A percentile compares a stretch with the other conserved stretches of the same genome.
These are phyloP conservation scores for Pomatorhinus ruficollis DNA, from an alignment of 2,113 vertebrate species.

Conservation along the genomic window DNA sequence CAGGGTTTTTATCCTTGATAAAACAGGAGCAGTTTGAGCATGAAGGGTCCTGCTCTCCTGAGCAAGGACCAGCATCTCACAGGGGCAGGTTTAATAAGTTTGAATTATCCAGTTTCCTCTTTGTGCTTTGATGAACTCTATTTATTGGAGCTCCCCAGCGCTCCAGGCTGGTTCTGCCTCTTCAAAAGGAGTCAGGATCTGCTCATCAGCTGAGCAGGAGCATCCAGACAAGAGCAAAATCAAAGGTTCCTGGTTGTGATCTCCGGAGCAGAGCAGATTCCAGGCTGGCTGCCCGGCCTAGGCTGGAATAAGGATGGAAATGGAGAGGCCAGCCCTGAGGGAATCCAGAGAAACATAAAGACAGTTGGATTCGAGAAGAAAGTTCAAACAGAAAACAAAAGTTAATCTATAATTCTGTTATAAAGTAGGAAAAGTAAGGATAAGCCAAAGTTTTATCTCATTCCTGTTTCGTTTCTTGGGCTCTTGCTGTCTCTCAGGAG, in stretches of 20 bases:
- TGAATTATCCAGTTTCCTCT: not conserved
- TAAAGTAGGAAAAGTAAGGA: not conserved
- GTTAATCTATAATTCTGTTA: not conserved
- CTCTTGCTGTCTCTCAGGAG: not conserved
- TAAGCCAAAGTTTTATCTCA: not conserved
- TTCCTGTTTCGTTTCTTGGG: not conserved
- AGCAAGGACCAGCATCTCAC: not conserved
- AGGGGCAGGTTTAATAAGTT: not conserved
- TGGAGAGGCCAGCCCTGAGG: not conserved
- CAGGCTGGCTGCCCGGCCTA: not conserved
- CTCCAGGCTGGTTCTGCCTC: not conserved
- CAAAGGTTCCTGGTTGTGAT: accelerated
- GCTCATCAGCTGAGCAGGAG: not conserved
- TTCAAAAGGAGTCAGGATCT: not conserved
- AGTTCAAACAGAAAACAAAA: not conserved
- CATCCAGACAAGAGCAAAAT: not conserved
- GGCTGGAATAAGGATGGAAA: not conserved
- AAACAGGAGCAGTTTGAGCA: not conserved
- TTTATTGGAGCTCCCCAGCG: not conserved
- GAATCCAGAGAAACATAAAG: not conserved
- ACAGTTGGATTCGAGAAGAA: not conserved
- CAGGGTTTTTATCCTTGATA: not conserved
- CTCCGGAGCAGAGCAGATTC: not conserved
- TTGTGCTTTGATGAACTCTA: not conserved
- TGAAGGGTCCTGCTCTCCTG: not conserved